Percentiles rank a stretch among this genome's conserved stretches.
Evolutionary conservation across 2,797 vertebrate species (phyloP).

Genomic region (Xerus rutilus): DNA sequence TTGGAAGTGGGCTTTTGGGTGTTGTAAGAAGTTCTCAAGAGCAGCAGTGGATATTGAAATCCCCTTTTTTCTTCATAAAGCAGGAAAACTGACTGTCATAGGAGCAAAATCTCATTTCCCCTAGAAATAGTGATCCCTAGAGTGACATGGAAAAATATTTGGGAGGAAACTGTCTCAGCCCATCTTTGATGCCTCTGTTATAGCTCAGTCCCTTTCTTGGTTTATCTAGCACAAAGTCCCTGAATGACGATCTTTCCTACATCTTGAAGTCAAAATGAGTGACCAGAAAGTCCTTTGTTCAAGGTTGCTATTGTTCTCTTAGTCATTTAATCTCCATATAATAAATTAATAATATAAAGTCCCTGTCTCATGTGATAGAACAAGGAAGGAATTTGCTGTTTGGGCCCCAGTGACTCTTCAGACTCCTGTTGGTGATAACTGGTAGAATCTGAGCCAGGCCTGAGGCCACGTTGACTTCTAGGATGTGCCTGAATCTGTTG

Average conservation of each 20-base stretch:
- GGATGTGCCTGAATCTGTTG: accelerated
- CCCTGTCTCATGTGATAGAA: accelerated
- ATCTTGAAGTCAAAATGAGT: background rate
- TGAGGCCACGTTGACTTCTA: accelerated
- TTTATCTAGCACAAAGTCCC: background rate
- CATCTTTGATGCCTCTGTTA: background rate
- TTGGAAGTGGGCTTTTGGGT: background rate
- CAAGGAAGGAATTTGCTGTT: accelerated
- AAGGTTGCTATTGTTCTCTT: background rate
- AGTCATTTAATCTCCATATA: background rate
- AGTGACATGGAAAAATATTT: background rate
- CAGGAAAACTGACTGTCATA: background rate
- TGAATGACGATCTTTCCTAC: background rate
- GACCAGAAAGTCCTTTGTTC: background rate
- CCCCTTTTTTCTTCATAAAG: background rate
- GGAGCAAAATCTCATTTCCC: background rate
- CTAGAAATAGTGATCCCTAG: background rate
- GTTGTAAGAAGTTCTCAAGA: background rate
- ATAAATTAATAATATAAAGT: background rate
- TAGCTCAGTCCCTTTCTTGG: background rate
- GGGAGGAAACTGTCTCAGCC: background rate
- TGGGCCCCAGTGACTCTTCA: too few relatives aligned
- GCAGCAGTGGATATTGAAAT: background rate
- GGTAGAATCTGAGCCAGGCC: too few relatives aligned
- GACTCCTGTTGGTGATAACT: background rate